A percentile compares a stretch with the other conserved stretches of the same genome.
phyloP scores from a whole-genome alignment of 2,113 vertebrate species.

The Mastomys natalensis region DNA sequence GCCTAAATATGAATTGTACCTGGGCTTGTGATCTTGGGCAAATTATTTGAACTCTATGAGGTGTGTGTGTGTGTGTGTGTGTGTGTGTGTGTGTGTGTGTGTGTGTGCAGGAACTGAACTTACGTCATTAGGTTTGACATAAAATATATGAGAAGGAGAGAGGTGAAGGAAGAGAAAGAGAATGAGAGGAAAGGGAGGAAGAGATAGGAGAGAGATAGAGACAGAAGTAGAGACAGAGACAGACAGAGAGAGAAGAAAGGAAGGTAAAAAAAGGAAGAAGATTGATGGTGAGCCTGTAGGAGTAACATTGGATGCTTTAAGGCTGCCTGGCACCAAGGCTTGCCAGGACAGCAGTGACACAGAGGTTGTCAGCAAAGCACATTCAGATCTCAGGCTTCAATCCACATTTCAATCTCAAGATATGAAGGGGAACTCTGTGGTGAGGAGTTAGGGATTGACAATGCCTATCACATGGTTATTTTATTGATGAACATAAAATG shows the following conservation, averaged over 20 bases:
- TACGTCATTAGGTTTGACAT: neutral
- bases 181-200: neutral
- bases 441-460: neutral
- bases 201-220: neutral
- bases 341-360: fast-evolving
- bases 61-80: neutral
- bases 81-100: neutral
- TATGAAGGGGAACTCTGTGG: neutral
- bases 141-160: neutral
- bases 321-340: neutral
- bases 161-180: neutral
- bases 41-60: neutral
- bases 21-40: neutral
- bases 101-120: neutral
- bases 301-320: fast-evolving
- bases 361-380: neutral
- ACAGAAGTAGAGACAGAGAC: no score
- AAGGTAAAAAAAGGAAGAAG: neutral
- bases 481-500: neutral
- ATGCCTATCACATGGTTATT: neutral
- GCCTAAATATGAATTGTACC: neutral
- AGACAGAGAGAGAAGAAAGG: no score
- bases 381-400: no score
- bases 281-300: fast-evolving
- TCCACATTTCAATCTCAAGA: neutral